Conservation (phyloP, 2,888 invertebrate species). For the Caenorhabditis becei region DNA sequence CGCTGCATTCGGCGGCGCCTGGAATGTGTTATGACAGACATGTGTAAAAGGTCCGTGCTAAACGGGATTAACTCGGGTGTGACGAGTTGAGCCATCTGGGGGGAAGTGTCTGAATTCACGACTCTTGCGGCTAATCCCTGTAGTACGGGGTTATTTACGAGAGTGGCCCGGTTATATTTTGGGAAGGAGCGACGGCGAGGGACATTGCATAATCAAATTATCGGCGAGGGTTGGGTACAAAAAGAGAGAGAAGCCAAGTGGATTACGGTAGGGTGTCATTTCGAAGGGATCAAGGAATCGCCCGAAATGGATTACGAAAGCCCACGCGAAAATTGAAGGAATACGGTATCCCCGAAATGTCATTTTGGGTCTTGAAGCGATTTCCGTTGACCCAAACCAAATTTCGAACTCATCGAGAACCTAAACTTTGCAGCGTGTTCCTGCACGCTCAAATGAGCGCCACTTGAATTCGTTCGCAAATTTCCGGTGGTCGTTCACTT, state of each 20-base stretch:
- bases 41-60: constrained; percentile 29
- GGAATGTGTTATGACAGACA: constrained; percentile 29
- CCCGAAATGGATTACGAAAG: not conserved
- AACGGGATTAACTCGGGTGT: constrained; percentile 51
- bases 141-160: constrained; percentile 39
- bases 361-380: too few relatives aligned
- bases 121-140: constrained; percentile 40
- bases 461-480: constrained; percentile 49
- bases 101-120: constrained; percentile 21
- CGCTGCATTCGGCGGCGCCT: constrained; percentile 63
- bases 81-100: constrained; percentile 54
- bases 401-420: not conserved
- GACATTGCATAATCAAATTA: constrained; percentile 53
- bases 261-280: not conserved
- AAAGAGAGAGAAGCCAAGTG: constrained; percentile 1
- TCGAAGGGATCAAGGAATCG: constrained; percentile 12
- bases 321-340: too few relatives aligned
- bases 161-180: constrained; percentile 34
- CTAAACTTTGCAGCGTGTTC: constrained; percentile 44
- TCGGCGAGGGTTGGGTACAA: constrained; percentile 11
- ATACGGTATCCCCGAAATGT: too few relatives aligned
- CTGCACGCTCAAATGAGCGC: constrained; percentile 44
- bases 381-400: not conserved
- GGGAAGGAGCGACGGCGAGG: constrained; percentile 9
- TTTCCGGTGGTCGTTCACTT: constrained; percentile 36